Percentiles rank a stretch among this genome's conserved stretches.
Conservation (phyloP, 2,888 invertebrate species). For the Calameuta filiformis region DNA sequence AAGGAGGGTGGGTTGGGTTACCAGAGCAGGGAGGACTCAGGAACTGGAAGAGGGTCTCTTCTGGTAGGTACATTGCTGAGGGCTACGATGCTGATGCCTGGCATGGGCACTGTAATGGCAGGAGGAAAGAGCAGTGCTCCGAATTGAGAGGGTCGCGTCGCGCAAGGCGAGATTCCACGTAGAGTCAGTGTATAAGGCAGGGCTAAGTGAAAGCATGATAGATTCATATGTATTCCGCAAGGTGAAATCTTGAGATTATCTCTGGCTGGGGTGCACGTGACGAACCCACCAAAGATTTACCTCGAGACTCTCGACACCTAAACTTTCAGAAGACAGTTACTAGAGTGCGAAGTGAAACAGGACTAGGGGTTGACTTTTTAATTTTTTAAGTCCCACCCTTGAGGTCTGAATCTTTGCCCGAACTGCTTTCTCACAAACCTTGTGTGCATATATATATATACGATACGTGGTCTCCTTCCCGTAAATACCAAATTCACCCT, state of each 20-base stretch:
- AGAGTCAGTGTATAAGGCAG: slow-evolving; percentile 14
- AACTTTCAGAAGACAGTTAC: slow-evolving; percentile 44
- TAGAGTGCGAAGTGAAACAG: slow-evolving; percentile 25
- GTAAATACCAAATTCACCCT: not conserved
- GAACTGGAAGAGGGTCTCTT: slow-evolving; percentile 9
- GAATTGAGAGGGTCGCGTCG: slow-evolving; percentile 15
- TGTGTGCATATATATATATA: not conserved
- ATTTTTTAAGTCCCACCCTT: not conserved
- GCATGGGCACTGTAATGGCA: not conserved
- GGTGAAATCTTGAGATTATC: slow-evolving; percentile 53
- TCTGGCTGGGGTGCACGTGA: slow-evolving; percentile 35
- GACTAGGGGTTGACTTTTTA: not conserved
- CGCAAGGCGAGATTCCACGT: slow-evolving; percentile 12
- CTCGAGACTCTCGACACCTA: slow-evolving; percentile 34
- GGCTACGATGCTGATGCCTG: not conserved
- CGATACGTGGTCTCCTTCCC: not conserved
- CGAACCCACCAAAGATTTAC: slow-evolving; percentile 39
- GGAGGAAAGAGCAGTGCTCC: slow-evolving; percentile 4
- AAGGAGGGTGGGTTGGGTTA: not conserved
- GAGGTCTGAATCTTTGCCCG: not conserved
- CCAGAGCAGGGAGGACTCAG: slow-evolving; percentile 6
- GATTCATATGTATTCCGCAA: slow-evolving; percentile 55
- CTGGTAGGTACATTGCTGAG: not conserved
- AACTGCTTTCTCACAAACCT: not conserved
- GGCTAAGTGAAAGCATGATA: slow-evolving; percentile 45